Evolutionary conservation across 1,140 invertebrate genomes (phyloP).

Genomic region (Babylonia areolata): DNA sequence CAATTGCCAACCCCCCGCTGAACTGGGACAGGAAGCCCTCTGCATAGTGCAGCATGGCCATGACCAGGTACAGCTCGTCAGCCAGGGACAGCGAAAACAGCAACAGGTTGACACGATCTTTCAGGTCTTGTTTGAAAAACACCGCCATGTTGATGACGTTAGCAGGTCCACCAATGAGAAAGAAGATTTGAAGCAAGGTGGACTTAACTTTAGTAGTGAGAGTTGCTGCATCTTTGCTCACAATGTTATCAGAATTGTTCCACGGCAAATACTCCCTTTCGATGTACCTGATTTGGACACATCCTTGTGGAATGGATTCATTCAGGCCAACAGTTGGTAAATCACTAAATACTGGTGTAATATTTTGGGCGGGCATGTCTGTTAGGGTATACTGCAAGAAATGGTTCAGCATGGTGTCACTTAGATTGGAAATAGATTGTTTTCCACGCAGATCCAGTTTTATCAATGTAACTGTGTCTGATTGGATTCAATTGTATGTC

Average conservation of each 20-base stretch:
- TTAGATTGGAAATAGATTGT: too few relatives aligned
- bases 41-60: neutral
- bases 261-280: neutral
- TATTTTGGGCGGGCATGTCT: too few relatives aligned
- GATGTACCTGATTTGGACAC: neutral
- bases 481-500: too few relatives aligned
- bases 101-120: neutral
- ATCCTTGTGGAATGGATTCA: neutral
- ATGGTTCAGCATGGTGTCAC: too few relatives aligned
- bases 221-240: neutral
- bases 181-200: neutral
- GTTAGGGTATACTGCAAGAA: too few relatives aligned
- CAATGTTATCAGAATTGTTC: neutral
- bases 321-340: too few relatives aligned
- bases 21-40: neutral
- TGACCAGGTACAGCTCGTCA: neutral
- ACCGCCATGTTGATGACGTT: constrained; percentile 6
- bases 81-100: neutral
- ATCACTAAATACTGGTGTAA: too few relatives aligned
- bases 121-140: neutral
- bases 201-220: neutral
- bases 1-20: neutral
- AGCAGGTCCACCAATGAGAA: neutral
- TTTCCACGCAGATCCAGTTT: too few relatives aligned
- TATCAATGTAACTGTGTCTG: too few relatives aligned